Conservation (phyloP, 2,888 invertebrate species). For the Chrysina gloriosa region DNA sequence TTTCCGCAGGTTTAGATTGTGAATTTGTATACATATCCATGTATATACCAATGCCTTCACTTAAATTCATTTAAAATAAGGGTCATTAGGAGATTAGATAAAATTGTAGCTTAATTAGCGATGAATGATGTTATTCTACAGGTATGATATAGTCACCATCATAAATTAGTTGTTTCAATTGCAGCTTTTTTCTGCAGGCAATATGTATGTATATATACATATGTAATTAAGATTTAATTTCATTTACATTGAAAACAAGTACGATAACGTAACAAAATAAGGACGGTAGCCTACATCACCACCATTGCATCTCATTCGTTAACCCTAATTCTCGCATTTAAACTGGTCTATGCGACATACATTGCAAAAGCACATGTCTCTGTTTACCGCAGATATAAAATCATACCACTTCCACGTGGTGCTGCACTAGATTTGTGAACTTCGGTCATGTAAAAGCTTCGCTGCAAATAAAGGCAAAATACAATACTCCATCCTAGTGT, state of each 20-base stretch:
- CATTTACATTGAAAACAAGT: neutral
- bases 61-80: no score
- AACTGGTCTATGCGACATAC: constrained; percentile 65
- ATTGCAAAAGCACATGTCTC: constrained; percentile 55
- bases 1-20: no score
- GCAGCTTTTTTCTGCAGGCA: no score
- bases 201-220: neutral
- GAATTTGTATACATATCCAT: no score
- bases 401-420: constrained; percentile 58
- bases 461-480: constrained; percentile 19
- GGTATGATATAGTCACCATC: no score
- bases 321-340: constrained; percentile 62
- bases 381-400: constrained; percentile 62
- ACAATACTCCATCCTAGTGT: neutral
- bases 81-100: no score
- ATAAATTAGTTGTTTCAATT: no score
- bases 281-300: constrained; percentile 3
- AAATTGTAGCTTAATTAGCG: no score
- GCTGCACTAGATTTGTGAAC: constrained; percentile 63
- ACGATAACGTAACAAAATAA: neutral
- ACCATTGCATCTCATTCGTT: constrained; percentile 44
- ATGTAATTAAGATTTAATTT: neutral
- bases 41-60: no score
- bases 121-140: no score
- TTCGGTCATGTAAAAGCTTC: constrained; percentile 60